Percentiles rank a stretch among this genome's conserved stretches.
phyloP scores from a whole-genome alignment of 2,113 vertebrate species.

The Oncorhynchus tshawytscha region DNA sequence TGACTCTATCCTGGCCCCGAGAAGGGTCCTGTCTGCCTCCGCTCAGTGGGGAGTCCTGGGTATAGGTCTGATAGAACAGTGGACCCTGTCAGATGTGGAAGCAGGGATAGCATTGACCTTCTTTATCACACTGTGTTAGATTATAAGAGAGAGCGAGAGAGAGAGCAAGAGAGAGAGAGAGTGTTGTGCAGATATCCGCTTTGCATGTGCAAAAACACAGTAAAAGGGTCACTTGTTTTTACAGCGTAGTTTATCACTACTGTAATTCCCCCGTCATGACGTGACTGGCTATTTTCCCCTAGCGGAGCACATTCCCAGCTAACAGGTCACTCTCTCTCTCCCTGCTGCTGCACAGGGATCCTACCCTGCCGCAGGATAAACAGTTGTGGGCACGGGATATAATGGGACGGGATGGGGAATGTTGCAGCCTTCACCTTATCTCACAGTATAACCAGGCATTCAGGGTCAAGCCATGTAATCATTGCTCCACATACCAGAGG shows the following conservation, averaged over 20 bases:
- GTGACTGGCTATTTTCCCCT: conserved; percentile 32
- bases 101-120: background rate
- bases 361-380: background rate
- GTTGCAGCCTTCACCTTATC: conserved; percentile 53
- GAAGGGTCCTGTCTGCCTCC: too few relatives aligned
- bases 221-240: conserved; percentile 41
- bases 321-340: conserved; percentile 45
- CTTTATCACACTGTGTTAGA: conserved; percentile 2
- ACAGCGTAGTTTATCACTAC: conserved; percentile 43
- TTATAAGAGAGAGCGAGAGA: background rate
- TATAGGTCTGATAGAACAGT: too few relatives aligned
- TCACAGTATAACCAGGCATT: conserved; percentile 13
- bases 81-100: background rate
- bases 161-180: background rate
- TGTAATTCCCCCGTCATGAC: conserved; percentile 38
- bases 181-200: conserved; percentile 23
- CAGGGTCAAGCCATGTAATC: conserved; percentile 29
- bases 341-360: conserved; percentile 2
- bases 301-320: conserved; percentile 46
- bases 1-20: background rate
- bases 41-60: too few relatives aligned
- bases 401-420: conserved; percentile 12
- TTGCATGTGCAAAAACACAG: conserved; percentile 50
- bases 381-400: background rate
- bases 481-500: conserved; percentile 5